A percentile compares a stretch with the other conserved stretches of the same genome.
Evolutionary conservation across 2,113 vertebrate species (phyloP).

Genomic region (Hystrix cristata): DNA sequence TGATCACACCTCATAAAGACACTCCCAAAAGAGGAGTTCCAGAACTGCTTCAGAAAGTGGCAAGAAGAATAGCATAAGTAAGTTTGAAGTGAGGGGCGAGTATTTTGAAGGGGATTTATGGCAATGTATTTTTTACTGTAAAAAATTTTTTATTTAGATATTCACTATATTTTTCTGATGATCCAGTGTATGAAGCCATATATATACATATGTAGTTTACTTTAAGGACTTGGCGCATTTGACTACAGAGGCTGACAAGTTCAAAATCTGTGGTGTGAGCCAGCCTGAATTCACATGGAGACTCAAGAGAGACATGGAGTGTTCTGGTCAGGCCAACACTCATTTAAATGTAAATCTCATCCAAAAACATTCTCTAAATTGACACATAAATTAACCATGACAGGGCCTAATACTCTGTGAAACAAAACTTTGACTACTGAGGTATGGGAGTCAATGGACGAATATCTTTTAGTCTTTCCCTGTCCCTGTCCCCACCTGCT

Average conservation of each 20-base stretch:
- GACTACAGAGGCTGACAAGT: neutral
- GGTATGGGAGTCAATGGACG: too few species aligned
- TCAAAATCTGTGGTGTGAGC: neutral
- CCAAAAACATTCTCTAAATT: neutral
- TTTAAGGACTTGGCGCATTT: neutral
- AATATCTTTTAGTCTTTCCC: neutral
- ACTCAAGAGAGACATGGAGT: neutral
- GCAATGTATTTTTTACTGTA: neutral
- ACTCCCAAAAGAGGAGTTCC: neutral
- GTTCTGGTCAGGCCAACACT: neutral
- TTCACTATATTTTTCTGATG: neutral
- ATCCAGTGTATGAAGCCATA: neutral
- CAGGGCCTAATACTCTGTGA: neutral
- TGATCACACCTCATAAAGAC: neutral
- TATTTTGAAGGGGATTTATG: neutral
- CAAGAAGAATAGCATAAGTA: neutral
- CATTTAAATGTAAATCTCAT: neutral
- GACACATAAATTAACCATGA: conserved; percentile 8
- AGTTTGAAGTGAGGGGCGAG: neutral
- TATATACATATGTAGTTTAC: neutral
- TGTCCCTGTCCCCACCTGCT: accelerated
- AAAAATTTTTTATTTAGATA: neutral
- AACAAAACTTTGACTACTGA: neutral
- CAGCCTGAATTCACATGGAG: neutral
- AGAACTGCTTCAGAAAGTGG: neutral